phyloP scores from a whole-genome alignment of 2,888 invertebrate species.

The Eustalomyia histrio region DNA sequence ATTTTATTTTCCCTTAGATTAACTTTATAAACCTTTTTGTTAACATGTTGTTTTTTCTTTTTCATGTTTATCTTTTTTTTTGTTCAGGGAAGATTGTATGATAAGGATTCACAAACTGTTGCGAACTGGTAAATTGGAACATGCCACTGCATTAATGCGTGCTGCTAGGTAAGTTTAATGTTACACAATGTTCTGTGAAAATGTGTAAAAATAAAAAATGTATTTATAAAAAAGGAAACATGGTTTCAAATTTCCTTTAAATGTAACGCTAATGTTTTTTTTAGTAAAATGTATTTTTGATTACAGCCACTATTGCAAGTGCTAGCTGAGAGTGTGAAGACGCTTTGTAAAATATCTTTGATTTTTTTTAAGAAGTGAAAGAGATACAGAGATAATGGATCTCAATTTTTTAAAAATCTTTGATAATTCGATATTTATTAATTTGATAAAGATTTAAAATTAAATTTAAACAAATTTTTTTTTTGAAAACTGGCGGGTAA shows the following conservation, averaged over 20 bases:
- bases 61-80: constrained; percentile 12
- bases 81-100: constrained; percentile 91
- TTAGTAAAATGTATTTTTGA: constrained; percentile 62
- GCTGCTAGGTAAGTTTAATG: constrained; percentile 84
- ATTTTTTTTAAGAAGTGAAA: no score
- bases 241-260: constrained; percentile 53
- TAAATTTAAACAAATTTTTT: no score
- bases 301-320: constrained; percentile 46
- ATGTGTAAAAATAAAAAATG: neutral
- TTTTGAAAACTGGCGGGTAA: no score
- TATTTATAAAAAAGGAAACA: constrained; percentile 7
- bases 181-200: neutral
- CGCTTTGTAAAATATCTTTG: neutral
- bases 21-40: constrained; percentile 43
- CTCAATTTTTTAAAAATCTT: no score
- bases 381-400: no score
- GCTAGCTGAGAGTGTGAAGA: neutral
- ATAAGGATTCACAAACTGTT: constrained; percentile 89
- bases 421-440: no score
- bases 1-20: constrained; percentile 27
- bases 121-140: constrained; percentile 85
- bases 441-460: no score
- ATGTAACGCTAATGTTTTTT: constrained; percentile 42
- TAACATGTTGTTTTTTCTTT: constrained; percentile 8
- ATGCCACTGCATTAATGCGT: constrained; percentile 89